Conservation (phyloP, 2,797 vertebrate genomes). For the Dipus sagitta region DNA sequence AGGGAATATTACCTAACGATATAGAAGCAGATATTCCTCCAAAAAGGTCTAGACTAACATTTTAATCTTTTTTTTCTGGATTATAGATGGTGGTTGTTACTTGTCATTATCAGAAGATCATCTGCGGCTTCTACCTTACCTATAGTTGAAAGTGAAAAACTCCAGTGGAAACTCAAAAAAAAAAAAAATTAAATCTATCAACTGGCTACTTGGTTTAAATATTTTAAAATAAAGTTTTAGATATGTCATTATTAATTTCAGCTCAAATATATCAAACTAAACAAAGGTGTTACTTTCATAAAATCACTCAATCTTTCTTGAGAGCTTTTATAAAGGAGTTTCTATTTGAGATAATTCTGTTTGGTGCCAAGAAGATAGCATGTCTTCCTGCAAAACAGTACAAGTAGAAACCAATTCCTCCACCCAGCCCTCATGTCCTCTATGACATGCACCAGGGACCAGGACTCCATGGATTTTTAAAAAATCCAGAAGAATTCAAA, state of each 20-base stretch:
- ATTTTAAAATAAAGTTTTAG: constrained; percentile 50
- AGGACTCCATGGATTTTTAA: background rate
- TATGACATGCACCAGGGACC: background rate
- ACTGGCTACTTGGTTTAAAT: constrained; percentile 4
- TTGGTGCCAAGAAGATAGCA: background rate
- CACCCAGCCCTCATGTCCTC: background rate
- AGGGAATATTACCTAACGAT: background rate
- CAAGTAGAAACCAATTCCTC: background rate
- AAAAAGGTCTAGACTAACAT: constrained; percentile 45
- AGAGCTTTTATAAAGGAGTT: constrained; percentile 22
- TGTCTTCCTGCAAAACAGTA: background rate
- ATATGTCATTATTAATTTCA: constrained; percentile 14
- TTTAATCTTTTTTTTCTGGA: constrained; percentile 44
- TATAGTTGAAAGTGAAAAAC: background rate
- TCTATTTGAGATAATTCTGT: constrained; percentile 13
- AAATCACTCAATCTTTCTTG: constrained; percentile 26
- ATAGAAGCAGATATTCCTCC: background rate
- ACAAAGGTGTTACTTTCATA: constrained; percentile 1
- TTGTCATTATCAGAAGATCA: constrained; percentile 12
- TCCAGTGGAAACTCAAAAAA: constrained; percentile 59
- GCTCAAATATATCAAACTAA: constrained; percentile 16
- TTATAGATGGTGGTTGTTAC: constrained; percentile 65
- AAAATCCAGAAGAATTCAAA: background rate
- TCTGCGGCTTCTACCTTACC: background rate
- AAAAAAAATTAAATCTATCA: constrained; percentile 9